Conservation (phyloP, 1,140 invertebrate genomes). For the Aphaenogaster ashmeadi region DNA sequence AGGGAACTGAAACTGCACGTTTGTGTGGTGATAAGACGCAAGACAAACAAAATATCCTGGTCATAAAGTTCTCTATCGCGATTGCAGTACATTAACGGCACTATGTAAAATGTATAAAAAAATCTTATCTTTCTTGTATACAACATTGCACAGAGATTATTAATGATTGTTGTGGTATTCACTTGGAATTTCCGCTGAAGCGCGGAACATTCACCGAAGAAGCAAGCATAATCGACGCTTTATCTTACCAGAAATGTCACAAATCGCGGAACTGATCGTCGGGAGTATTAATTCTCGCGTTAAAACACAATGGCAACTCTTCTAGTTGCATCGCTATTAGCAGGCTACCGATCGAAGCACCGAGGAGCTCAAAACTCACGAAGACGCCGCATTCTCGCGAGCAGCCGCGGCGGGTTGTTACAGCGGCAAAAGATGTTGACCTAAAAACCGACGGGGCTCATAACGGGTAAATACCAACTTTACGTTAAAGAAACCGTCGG, state of each 20-base stretch:
- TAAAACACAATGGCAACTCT: slow-evolving; percentile 2
- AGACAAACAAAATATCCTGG: slow-evolving; percentile 40
- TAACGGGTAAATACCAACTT: slow-evolving; percentile 61
- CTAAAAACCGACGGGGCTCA: slow-evolving; percentile 51
- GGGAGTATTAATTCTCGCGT: background rate
- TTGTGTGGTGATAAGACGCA: slow-evolving; percentile 17
- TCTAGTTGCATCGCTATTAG: background rate
- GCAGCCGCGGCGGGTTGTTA: background rate
- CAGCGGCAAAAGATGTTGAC: slow-evolving; percentile 55
- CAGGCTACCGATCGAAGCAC: background rate
- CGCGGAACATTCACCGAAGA: background rate
- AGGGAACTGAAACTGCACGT: slow-evolving; percentile 31
- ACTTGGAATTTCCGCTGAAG: background rate
- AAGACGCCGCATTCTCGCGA: slow-evolving; percentile 6
- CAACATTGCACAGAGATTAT: slow-evolving; percentile 1
- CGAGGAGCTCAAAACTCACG: background rate
- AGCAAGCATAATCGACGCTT: background rate
- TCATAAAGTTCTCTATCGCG: background rate
- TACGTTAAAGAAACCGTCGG: slow-evolving; percentile 22
- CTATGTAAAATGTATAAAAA: background rate
- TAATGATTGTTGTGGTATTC: background rate
- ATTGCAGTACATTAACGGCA: slow-evolving; percentile 1
- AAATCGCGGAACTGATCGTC: background rate
- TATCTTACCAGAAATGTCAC: background rate
- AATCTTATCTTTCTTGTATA: background rate